These are phyloP conservation scores for Oryzias celebensis DNA, from an alignment of 2,113 vertebrate species.

Conservation along the genomic window DNA sequence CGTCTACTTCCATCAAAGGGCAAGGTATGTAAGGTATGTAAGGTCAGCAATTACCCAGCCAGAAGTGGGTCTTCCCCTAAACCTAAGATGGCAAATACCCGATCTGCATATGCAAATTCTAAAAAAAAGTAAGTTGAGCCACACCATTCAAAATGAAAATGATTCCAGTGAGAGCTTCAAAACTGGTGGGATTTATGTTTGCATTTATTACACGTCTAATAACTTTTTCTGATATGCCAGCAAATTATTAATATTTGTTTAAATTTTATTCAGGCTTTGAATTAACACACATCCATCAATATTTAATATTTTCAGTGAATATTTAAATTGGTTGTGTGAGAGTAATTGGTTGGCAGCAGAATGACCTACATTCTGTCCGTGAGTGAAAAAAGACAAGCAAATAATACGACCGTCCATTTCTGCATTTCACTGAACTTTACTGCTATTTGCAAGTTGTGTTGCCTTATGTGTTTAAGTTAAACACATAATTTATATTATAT, in stretches of 20 bases:
- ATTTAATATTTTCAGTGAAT: conserved; percentile 73
- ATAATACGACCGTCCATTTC: conserved; percentile 24
- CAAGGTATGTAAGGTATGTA: conserved; percentile 47
- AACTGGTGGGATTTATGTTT: conserved; percentile 34
- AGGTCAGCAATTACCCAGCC: conserved; percentile 52
- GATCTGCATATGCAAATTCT: conserved; percentile 14
- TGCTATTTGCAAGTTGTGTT: too few species aligned
- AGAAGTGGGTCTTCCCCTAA: conserved; percentile 1
- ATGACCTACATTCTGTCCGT: conserved; percentile 27
- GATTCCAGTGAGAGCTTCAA: conserved; percentile 32
- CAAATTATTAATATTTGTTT: conserved; percentile 78
- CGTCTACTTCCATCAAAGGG: conserved; percentile 48
- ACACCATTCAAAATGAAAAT: conserved; percentile 51
- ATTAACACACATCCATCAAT: conserved; percentile 72
- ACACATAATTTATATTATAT: too few species aligned
- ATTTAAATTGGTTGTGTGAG: conserved; percentile 69
- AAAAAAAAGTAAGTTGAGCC: conserved; percentile 31
- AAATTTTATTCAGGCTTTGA: conserved; percentile 67
- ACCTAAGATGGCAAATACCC: conserved; percentile 16
- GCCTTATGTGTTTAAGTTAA: too few species aligned
- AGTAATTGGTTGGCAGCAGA: conserved; percentile 54
- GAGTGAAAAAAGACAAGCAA: conserved; percentile 24
- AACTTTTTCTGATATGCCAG: conserved; percentile 57
- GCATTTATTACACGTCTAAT: conserved; percentile 52
- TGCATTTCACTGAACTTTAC: too few species aligned